Conservation (phyloP, 2,888 invertebrate genomes). For the Frankliniella fusca region DNA sequence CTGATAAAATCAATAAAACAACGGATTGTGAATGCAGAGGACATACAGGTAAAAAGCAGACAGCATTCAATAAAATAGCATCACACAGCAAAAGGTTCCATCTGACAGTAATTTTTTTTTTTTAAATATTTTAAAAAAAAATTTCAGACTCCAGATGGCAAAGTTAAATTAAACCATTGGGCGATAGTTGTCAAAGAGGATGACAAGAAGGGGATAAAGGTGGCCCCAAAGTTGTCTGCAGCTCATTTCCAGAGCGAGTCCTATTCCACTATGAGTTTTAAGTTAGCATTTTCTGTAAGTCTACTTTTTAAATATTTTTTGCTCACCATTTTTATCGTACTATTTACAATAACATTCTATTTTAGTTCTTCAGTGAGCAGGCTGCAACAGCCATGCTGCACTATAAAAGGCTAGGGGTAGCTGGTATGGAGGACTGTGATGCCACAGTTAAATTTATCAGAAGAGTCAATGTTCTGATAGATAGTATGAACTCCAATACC, state of each 20-base stretch:
- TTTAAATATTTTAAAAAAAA: background rate
- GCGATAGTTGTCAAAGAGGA: background rate
- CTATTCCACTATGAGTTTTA: background rate
- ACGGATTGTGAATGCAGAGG: background rate
- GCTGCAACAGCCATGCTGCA: background rate
- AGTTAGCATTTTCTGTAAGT: background rate
- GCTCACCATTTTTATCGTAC: too few relatives aligned
- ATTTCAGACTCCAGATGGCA: constrained; percentile 35
- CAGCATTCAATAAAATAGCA: too few relatives aligned
- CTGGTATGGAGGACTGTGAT: background rate
- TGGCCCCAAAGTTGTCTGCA: background rate
- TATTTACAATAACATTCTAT: too few relatives aligned
- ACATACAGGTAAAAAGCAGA: constrained; percentile 30
- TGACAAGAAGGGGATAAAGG: background rate
- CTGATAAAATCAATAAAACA: constrained; percentile 31
- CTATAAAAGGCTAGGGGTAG: background rate
- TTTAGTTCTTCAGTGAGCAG: background rate
- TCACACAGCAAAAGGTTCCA: too few relatives aligned
- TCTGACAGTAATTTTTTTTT: too few relatives aligned
- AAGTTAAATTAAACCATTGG: constrained; percentile 34
- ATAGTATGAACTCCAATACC: background rate
- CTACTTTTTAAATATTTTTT: background rate
- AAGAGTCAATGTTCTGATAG: background rate
- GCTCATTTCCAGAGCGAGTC: background rate
- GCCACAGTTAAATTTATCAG: background rate